Evolutionary conservation across 2,113 vertebrate species (phyloP).

Genomic region (Andinoacara biseriatus): DNA sequence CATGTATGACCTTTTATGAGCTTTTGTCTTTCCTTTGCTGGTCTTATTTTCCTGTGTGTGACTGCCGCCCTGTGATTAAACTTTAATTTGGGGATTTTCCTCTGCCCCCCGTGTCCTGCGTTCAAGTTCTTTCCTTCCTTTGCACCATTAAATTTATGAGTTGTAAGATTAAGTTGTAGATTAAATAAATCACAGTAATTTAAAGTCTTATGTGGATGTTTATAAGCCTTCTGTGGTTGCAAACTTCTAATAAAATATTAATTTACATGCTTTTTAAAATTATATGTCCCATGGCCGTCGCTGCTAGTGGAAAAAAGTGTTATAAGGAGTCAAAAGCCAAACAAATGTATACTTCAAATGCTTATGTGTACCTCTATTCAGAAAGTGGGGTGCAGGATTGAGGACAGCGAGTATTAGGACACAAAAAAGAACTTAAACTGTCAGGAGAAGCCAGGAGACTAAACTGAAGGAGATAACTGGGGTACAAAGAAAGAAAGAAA

Average conservation of each 20-base stretch:
- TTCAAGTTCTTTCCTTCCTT: neutral
- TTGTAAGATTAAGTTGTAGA: neutral
- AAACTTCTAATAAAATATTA: neutral
- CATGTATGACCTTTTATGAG: neutral
- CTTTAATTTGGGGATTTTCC: neutral
- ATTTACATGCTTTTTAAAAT: neutral
- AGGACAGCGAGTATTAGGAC: neutral
- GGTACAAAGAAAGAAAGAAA: neutral
- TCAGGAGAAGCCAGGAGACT: neutral
- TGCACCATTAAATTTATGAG: rapidly evolving
- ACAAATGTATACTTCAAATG: neutral
- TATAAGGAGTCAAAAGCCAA: neutral
- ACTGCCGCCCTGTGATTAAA: neutral
- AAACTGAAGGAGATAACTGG: neutral
- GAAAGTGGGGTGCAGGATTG: neutral
- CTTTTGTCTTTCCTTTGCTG: neutral
- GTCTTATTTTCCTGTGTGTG: neutral
- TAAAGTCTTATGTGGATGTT: neutral
- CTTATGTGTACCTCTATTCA: neutral
- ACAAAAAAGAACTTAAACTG: neutral
- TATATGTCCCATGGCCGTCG: neutral
- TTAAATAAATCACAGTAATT: neutral
- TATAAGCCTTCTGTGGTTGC: neutral
- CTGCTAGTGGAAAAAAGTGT: neutral
- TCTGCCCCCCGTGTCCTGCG: neutral